phyloP scores from a whole-genome alignment of 1,140 invertebrate genomes.

The Augochlora pura region DNA sequence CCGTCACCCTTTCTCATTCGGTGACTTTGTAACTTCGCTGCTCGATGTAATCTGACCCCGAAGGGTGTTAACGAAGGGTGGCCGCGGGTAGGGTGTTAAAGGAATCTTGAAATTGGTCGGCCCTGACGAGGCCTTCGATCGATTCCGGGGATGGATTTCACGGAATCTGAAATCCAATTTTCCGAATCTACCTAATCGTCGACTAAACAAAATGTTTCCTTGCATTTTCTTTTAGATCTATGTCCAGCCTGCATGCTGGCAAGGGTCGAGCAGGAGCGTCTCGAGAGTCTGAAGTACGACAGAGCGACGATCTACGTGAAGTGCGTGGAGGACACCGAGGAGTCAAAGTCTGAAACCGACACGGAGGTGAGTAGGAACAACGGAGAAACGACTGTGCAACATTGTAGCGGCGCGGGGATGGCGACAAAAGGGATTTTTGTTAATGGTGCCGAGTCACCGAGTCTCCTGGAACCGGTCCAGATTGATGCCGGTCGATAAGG shows the following conservation, averaged over 20 bases:
- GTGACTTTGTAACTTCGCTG: constrained; percentile 35
- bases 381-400: neutral
- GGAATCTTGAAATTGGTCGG: constrained; percentile 38
- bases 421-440: constrained; percentile 51
- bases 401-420: neutral
- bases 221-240: constrained; percentile 70
- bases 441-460: constrained; percentile 64
- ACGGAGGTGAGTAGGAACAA: constrained; percentile 65
- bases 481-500: constrained; percentile 69
- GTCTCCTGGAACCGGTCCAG: constrained; percentile 56
- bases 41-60: constrained; percentile 49
- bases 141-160: too few species aligned
- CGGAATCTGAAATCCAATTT: too few species aligned
- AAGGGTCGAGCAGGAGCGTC: constrained; percentile 72
- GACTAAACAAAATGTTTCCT: constrained; percentile 1
- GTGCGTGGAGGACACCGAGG: constrained; percentile 75
- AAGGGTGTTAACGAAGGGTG: constrained; percentile 24
- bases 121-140: too few species aligned
- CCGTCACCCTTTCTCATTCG: constrained; percentile 23
- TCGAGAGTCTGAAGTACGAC: constrained; percentile 77
- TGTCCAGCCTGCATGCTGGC: constrained; percentile 72
- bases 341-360: constrained; percentile 66
- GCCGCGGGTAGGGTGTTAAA: constrained; percentile 30
- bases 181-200: too few species aligned
- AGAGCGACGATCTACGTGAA: constrained; percentile 76